Evolutionary conservation across 2,113 vertebrate genomes (phyloP), one percentile per base, ranked within the genome.

Genomic region (Actenoides lindsayi): DNA sequence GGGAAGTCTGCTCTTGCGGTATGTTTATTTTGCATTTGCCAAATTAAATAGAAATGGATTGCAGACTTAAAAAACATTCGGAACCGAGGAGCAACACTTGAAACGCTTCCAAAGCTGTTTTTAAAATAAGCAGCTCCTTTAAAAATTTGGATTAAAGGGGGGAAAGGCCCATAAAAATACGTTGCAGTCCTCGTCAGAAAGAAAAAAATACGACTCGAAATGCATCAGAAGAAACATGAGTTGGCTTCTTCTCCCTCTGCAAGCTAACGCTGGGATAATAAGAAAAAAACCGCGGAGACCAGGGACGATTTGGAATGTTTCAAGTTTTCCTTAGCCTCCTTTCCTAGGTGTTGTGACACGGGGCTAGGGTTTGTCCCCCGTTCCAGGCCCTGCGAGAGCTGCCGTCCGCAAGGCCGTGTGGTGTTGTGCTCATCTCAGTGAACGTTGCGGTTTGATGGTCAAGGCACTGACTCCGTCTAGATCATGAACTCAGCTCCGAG

Each of bases 1-100:
- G 92, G 91, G 90, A 95, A 96, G 92, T 74, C 91, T 7, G 18
- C 91, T 95, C 90, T 94, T 90, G 91, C 30, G 51, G 91, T 89
- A 54, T 95, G 93, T 96, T 97, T 96, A 87, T 96, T 93, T 88
- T 96, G 69, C 85, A 71, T 95, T 97, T 95, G 95, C 93, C 93
- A 97, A 91, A 97, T 94, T 90, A 96, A 96, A 94, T 91, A 96
- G 84, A 83, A 97, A 95, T 73, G 94, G 86, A 81, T 90, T 92
- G 81, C 90, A 92, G 95, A 89, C 77, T 21, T 90, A 63, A 73
- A 96, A 96, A 37, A 83, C 80, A 11, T 74, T 76, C 67, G 28
- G 74, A 95, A 92, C 64, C 19, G n/a, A 87, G 91, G 27, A 84
- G 77, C 73, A 91, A 88, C 27, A 23, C 77, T 87, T 92, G 92